These are phyloP conservation scores for Paragorgia papillata DNA, from an alignment of 92 coral and sea anemone species.

Conservation along the genomic window DNA sequence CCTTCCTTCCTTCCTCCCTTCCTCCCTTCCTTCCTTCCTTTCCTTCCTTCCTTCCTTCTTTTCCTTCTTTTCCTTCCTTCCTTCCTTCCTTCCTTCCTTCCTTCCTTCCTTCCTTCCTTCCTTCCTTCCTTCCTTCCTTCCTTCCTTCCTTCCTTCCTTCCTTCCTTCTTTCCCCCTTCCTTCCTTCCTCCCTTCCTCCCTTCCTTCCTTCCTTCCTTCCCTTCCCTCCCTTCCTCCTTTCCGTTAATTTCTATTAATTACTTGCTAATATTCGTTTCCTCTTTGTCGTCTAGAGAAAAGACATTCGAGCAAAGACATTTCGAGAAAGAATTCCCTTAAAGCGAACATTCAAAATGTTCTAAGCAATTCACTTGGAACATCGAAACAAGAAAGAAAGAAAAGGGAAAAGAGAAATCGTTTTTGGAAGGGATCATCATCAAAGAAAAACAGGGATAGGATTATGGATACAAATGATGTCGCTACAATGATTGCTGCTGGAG, in stretches of 20 bases:
- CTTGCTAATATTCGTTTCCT: neutral
- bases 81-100: neutral
- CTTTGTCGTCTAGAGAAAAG: too few relatives aligned
- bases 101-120: too few relatives aligned
- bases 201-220: constrained; percentile 5
- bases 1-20: too few relatives aligned
- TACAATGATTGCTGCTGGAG: constrained; percentile 58
- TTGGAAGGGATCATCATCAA: constrained; percentile 54
- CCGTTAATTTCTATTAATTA: too few relatives aligned
- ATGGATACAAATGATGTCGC: constrained; percentile 18
- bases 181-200: neutral
- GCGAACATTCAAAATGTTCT: constrained; percentile 16
- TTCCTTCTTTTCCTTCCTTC: too few relatives aligned
- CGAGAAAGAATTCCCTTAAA: too few relatives aligned
- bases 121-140: neutral
- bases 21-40: too few relatives aligned
- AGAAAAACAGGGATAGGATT: constrained; percentile 50
- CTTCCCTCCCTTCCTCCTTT: neutral
- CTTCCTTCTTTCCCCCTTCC: constrained; percentile 3
- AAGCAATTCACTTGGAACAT: neutral
- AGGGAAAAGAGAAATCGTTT: neutral
- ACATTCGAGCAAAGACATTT: too few relatives aligned
- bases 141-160: neutral
- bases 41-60: too few relatives aligned
- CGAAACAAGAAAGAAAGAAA: constrained; percentile 18